Evolutionary conservation across 2,888 invertebrate species (phyloP), one percentile per base, ranked within the genome.

Genomic region (Agrochola litura): DNA sequence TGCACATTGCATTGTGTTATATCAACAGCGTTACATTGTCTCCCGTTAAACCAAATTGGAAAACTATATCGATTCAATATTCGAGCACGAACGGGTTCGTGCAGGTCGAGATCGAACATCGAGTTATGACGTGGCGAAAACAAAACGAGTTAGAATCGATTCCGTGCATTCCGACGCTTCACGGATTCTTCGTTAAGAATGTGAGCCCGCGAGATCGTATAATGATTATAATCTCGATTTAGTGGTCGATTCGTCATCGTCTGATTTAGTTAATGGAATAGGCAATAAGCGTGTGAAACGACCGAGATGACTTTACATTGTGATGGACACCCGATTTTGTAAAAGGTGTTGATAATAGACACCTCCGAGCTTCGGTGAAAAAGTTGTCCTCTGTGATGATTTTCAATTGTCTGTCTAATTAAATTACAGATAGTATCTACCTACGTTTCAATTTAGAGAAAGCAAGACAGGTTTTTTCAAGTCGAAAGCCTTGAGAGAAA

Each of bases 61-160:
- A 84, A 88, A 85, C 77, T 84, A 79, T 87, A 86, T 83, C 82
- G 85, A 85, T 89, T 87, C 66, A 85, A 86, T 87, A 82, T 82
- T 83, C 86, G 83, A 90, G 87, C 84, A 83, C 88, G 89, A 88
- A 88, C 89, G 85, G 79, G 88, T 86, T 88, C 86, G 89, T 89
- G 90, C 89, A 88, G 87, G 88, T 91, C 90, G 91, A 92, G 89
- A 90, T 91, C 91, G 92, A 91, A 91, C 90, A 92, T 91, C 94
- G 92, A 93, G 94, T 94, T 95, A 95, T 96, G 96, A 96, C 96
- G 95, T 96, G 94, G 96, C 96, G 95, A 95, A 96, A 96, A 95
- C 94, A 94, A 96, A 96, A 96, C 96, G 86, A 94, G 96, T 96
- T 94, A 90, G 92, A 94, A 95, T 94, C 94, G 95, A 95, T 95